phyloP scores from a whole-genome alignment of 2,888 invertebrate species.

The Perdita meconis region DNA sequence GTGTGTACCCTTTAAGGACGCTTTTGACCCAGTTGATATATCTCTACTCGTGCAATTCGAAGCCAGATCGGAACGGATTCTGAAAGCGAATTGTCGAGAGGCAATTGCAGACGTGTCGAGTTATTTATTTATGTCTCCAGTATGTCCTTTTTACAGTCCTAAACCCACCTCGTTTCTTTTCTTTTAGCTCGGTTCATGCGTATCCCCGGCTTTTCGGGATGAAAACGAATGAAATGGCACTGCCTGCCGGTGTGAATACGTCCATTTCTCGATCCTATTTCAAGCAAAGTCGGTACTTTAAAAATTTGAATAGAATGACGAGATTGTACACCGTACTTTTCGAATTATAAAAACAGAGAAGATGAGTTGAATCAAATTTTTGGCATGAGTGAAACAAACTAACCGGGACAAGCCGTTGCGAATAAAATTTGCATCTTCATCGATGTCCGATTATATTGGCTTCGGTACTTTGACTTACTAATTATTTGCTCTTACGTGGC shows the following conservation, averaged over 20 bases:
- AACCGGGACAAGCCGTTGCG: not conserved
- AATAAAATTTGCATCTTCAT: not conserved
- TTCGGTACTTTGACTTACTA: too few relatives aligned
- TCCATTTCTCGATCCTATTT: conserved; percentile 51
- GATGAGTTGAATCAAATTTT: too few relatives aligned
- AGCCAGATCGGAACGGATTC: conserved; percentile 29
- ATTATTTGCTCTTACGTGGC: too few relatives aligned
- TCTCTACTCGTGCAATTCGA: conserved; percentile 31
- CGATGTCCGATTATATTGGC: too few relatives aligned
- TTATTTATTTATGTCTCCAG: conserved; percentile 42
- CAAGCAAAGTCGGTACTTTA: conserved; percentile 31
- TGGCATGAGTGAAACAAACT: not conserved
- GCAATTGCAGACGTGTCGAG: conserved; percentile 14
- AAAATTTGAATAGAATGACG: conserved; percentile 37
- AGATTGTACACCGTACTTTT: conserved; percentile 23
- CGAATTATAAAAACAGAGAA: too few relatives aligned
- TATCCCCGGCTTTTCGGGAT: conserved; percentile 34
- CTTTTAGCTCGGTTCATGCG: not conserved
- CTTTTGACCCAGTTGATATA: conserved; percentile 27
- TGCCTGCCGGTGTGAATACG: conserved; percentile 22
- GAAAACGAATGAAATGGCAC: conserved; percentile 40
- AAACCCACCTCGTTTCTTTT: not conserved
- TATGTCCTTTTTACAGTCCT: conserved; percentile 4
- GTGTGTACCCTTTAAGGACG: conserved; percentile 18
- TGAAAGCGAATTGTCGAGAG: conserved; percentile 12